Evolutionary conservation across 2,888 invertebrate genomes (phyloP), one percentile per base, ranked within the genome.

Genomic region (Alcis repandata): DNA sequence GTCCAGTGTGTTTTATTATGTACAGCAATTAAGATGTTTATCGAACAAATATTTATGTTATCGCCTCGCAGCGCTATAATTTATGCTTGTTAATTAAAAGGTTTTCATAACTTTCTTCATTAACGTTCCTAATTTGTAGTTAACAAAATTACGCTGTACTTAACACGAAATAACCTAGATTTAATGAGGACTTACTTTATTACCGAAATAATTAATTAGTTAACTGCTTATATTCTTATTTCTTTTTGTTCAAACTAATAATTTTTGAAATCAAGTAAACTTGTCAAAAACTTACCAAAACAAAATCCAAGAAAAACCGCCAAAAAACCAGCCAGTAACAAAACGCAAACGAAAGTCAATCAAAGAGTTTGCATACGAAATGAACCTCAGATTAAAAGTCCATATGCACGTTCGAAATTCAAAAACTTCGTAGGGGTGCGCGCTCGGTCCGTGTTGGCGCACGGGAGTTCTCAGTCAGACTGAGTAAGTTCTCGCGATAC

Each of bases 381-480:
- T 15, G 27, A 52, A 51, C 19, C 57, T 57, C 57, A 56, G 56
- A 51, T 46, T 41, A 61, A 61, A 57, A 56, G 46, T 53, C 33
- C 22, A 48, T 53, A n/a, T 45, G n/a, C 45, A 49, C 64, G 61
- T 68, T 69, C 66, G 68, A 60, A 67, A 60, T 68, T 61, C 49
- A 13, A 54, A 74, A 67, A 67, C 62, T 79, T 79, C 59, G 66
- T 72, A 59, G 72, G 67, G 63, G 68, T 67, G 56, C 63, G 48
- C 64, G 63, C 68, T 56, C 68, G 46, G 68, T 36, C 49, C 81
- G 81, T 77, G 76, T 76, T 67, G 22, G 70, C 79, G 71, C 74
- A 71, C 68, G 75, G 71, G 68, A 73, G 79, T 72, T 75, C 76
- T 63, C 60, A 65, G 71, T 75, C 70, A 75, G 77, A 81, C 81